Evolutionary conservation across 2,888 invertebrate species (phyloP).

Genomic region (Caenorhabditis sinica): DNA sequence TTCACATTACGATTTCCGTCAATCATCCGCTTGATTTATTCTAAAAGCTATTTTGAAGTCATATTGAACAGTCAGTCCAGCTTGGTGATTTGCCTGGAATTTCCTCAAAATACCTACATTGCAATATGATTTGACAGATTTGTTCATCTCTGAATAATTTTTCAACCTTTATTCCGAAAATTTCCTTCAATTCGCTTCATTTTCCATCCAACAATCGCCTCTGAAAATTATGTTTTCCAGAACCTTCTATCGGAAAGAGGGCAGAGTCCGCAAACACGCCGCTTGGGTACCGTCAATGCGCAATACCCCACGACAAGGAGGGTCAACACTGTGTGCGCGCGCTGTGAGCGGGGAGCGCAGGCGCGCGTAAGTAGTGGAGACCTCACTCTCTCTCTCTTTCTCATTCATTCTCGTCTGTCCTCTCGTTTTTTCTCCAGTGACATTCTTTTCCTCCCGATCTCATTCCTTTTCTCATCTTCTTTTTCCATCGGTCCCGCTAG

Average conservation of each 20-base stretch:
- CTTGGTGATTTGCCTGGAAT: no score
- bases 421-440: conserved; percentile 16
- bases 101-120: no score
- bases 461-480: not conserved
- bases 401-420: not conserved
- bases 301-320: not conserved
- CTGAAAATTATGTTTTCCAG: not conserved
- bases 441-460: conserved; percentile 20
- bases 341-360: not conserved
- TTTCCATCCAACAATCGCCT: no score
- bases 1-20: no score
- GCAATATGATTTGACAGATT: no score
- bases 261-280: not conserved
- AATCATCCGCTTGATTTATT: no score
- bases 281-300: not conserved
- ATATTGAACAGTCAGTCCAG: no score
- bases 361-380: not conserved
- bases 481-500: conserved; percentile 8
- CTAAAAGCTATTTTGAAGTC: no score
- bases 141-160: no score
- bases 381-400: conserved; percentile 3
- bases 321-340: not conserved
- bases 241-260: not conserved
- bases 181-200: no score
- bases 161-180: no score